phyloP scores from a whole-genome alignment of 2,888 invertebrate species.

The Rhamnusium bicolor region DNA sequence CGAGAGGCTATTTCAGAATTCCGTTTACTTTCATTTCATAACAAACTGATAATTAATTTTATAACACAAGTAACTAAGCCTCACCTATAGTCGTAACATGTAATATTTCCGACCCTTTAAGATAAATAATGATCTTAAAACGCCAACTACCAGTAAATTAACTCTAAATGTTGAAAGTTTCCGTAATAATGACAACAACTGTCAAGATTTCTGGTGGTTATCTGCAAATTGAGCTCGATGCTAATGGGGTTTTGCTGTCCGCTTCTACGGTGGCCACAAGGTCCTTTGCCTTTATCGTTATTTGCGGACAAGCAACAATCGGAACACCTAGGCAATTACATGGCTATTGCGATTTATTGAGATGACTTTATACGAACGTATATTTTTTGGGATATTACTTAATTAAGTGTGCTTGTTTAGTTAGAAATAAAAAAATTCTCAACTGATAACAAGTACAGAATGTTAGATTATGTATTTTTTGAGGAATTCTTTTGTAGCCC shows the following conservation, averaged over 20 bases:
- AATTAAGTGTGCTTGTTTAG: slow-evolving; percentile 19
- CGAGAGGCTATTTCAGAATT: neutral
- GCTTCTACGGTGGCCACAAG: slow-evolving; percentile 48
- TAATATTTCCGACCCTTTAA: neutral
- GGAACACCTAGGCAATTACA: slow-evolving; percentile 45
- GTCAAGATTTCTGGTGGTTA: slow-evolving; percentile 41
- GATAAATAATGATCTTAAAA: neutral
- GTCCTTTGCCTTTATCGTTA: slow-evolving; percentile 41
- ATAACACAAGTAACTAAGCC: neutral
- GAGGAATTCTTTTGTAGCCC: neutral
- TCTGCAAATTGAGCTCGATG: slow-evolving; percentile 49
- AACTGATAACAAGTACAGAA: neutral
- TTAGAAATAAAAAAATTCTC: neutral
- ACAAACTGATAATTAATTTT: neutral
- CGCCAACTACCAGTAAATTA: slow-evolving; percentile 27
- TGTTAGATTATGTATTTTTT: neutral
- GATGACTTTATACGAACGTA: slow-evolving; percentile 33
- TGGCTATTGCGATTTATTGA: slow-evolving; percentile 43
- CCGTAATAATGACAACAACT: slow-evolving; percentile 36
- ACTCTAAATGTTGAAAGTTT: slow-evolving; percentile 28
- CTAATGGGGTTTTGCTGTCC: slow-evolving; percentile 57
- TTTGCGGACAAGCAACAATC: slow-evolving; percentile 51
- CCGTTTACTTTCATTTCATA: neutral
- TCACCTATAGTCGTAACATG: neutral
- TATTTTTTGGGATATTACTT: slow-evolving; percentile 7